Evolutionary conservation across 2,888 invertebrate genomes (phyloP).

Genomic region (Callimorpha dominula): DNA sequence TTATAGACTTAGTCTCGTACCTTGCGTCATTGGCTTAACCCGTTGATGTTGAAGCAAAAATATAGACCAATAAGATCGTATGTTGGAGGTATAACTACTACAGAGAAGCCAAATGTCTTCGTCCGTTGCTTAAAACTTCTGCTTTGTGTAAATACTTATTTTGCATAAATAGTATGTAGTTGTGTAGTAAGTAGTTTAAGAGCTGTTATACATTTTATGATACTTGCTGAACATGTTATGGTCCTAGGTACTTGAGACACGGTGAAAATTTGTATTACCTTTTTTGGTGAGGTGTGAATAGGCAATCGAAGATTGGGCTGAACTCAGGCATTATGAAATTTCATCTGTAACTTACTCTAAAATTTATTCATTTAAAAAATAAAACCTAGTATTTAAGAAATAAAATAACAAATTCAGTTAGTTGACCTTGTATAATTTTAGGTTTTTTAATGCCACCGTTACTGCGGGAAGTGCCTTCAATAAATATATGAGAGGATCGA

Average conservation of each 20-base stretch:
- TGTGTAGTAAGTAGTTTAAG: neutral
- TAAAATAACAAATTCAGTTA: too few relatives aligned
- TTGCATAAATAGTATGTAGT: neutral
- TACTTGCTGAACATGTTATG: neutral
- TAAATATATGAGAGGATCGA: too few relatives aligned
- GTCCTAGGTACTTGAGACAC: neutral
- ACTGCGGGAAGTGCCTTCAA: too few relatives aligned
- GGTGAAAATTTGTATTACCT: neutral
- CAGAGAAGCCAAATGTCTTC: neutral
- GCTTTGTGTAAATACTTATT: neutral
- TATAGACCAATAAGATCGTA: neutral
- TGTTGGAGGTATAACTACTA: neutral
- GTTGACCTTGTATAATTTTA: too few relatives aligned
- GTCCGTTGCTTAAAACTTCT: neutral
- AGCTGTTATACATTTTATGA: neutral
- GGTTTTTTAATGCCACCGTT: too few relatives aligned
- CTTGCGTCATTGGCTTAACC: constrained; percentile 7
- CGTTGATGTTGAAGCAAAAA: neutral
- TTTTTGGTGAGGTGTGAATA: neutral
- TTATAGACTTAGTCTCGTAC: constrained; percentile 15
- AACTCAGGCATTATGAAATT: neutral
- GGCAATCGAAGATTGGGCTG: neutral
- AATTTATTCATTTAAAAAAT: too few relatives aligned
- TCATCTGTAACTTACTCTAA: neutral
- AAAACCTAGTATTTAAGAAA: too few relatives aligned